Percentiles rank a stretch among this genome's conserved stretches.
Conservation (phyloP, 1,140 invertebrate species). For the Orchesella cincta region DNA sequence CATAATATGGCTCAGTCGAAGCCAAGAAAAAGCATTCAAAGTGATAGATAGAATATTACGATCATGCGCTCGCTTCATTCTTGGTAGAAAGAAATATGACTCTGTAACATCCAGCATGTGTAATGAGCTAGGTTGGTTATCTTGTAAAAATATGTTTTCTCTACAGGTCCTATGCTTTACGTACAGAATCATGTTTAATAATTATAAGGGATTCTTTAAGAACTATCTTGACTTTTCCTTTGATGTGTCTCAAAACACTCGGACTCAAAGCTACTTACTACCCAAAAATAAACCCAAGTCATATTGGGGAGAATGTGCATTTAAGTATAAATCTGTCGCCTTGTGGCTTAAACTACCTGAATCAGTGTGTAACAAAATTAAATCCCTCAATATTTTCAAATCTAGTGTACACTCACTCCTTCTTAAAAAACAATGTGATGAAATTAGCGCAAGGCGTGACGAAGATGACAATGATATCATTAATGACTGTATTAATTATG, state of each 20-base stretch:
- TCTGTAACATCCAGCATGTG: not conserved
- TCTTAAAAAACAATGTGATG: not conserved
- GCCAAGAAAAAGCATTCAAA: not conserved
- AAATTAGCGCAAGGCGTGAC: not conserved
- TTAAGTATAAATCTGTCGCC: not conserved
- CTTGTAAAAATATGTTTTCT: not conserved
- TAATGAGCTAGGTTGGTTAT: not conserved
- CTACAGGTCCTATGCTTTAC: not conserved
- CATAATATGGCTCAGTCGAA: not conserved
- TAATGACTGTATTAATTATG: not conserved
- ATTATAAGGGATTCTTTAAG: not conserved
- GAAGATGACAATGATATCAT: not conserved
- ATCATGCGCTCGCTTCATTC: not conserved
- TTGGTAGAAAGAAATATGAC: constrained; percentile 2
- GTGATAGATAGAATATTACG: not conserved
- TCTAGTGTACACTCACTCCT: not conserved
- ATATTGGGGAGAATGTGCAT: not conserved
- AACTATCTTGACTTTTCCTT: not conserved
- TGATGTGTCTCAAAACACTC: not conserved
- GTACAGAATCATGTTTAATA: not conserved
- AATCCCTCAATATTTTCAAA: not conserved
- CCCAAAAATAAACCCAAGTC: not conserved
- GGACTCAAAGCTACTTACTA: not conserved
- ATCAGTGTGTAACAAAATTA: not conserved
- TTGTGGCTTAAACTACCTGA: not conserved